These are phyloP conservation scores for Crotalus horridus DNA, from an alignment of 2,113 vertebrate species.

Conservation along the genomic window DNA sequence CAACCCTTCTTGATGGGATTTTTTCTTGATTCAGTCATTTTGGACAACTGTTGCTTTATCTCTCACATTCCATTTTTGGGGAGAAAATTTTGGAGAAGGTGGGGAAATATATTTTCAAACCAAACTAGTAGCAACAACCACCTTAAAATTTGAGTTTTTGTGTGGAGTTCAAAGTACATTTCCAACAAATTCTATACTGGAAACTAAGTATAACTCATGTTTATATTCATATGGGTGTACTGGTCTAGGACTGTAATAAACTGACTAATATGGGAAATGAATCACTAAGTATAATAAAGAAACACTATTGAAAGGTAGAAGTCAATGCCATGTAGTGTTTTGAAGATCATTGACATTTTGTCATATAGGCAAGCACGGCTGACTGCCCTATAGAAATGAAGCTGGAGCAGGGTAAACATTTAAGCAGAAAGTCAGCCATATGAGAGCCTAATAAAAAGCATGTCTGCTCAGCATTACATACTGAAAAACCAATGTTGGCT, in stretches of 20 bases:
- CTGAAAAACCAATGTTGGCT: constrained; percentile 15
- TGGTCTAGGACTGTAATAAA: background rate
- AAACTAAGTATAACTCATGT: background rate
- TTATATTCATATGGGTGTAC: background rate
- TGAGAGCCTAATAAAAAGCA: background rate
- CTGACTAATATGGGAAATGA: background rate
- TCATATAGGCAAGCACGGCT: background rate
- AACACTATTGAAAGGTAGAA: constrained; percentile 23
- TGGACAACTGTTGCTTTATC: background rate
- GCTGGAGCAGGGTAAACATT: constrained; percentile 50
- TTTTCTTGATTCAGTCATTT: background rate
- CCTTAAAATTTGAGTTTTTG: background rate
- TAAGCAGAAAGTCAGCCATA: constrained; percentile 39
- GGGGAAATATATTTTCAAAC: background rate
- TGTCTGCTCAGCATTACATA: background rate
- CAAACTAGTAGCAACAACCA: background rate
- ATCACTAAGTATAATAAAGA: background rate
- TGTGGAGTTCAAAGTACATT: background rate
- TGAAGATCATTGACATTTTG: background rate
- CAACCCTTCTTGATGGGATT: background rate
- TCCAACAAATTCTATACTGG: background rate
- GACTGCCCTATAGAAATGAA: constrained; percentile 29
- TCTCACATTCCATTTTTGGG: background rate
- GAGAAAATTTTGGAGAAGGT: background rate
- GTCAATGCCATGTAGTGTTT: background rate